These are phyloP conservation scores for Strigops habroptila DNA, from an alignment of 2,113 vertebrate species.

Conservation along the genomic window DNA sequence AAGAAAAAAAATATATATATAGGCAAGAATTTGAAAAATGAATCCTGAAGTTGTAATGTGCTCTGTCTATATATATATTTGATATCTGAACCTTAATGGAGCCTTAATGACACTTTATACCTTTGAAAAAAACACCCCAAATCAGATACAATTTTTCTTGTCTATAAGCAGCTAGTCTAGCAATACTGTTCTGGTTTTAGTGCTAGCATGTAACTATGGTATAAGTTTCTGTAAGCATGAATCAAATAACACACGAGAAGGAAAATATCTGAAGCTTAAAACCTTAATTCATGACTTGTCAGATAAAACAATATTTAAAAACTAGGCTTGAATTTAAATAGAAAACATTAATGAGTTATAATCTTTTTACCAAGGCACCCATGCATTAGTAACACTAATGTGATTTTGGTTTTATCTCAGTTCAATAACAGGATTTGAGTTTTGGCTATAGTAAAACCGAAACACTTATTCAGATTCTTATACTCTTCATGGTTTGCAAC, in stretches of 20 bases:
- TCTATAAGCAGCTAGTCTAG: background rate
- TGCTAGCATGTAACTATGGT: background rate
- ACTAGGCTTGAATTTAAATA: background rate
- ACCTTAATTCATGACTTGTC: background rate
- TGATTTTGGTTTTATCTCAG: background rate
- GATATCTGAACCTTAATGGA: background rate
- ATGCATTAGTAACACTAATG: background rate
- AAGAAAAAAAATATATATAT: background rate
- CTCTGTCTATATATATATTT: background rate
- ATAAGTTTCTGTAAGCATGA: background rate
- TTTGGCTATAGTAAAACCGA: background rate
- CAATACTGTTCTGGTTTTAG: background rate
- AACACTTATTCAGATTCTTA: background rate
- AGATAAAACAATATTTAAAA: background rate
- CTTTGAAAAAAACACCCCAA: background rate
- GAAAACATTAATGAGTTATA: background rate
- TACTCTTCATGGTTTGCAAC: conserved; percentile 10
- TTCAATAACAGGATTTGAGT: background rate
- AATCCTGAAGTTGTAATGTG: background rate
- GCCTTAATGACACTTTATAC: background rate
- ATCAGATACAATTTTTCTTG: background rate
- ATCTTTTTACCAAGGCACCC: background rate
- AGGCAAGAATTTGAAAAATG: background rate
- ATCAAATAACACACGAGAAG: background rate
- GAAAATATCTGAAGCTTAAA: background rate